A percentile compares a stretch with the other conserved stretches of the same genome.
Conservation (phyloP, 2,113 vertebrate genomes). For the Nannobrachium achirus region DNA sequence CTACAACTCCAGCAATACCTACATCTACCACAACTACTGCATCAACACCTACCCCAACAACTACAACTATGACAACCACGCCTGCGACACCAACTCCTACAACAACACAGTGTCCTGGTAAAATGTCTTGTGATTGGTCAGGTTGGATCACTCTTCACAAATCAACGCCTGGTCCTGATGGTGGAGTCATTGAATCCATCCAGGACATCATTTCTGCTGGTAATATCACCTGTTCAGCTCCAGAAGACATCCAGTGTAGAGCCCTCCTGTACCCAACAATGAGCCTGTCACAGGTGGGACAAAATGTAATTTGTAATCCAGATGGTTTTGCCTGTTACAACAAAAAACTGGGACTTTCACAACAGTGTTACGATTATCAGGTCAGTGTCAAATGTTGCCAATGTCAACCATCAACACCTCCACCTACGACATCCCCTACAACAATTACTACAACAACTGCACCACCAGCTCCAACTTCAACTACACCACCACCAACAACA, state of each 20-base stretch:
- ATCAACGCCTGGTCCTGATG: conserved; percentile 28
- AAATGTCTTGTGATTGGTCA: conserved; percentile 18
- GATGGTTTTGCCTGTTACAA: conserved; percentile 57
- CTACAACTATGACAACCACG: neutral
- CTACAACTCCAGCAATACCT: neutral
- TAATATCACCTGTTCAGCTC: neutral
- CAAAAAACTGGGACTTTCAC: conserved; percentile 39
- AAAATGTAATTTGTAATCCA: conserved; percentile 33
- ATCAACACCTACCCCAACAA: conserved; percentile 4
- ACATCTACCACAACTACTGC: neutral
- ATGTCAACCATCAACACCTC: neutral
- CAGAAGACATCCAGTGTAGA: conserved; percentile 28
- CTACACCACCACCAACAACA: neutral
- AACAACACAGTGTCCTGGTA: neutral
- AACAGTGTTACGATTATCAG: conserved; percentile 59
- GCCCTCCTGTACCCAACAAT: conserved; percentile 19
- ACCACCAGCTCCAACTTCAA: neutral
- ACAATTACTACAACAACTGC: neutral
- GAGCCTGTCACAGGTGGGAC: conserved; percentile 31
- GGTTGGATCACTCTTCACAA: conserved; percentile 25
- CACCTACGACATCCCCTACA: neutral
- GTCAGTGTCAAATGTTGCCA: conserved; percentile 31
- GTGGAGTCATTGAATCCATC: conserved; percentile 34
- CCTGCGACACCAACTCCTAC: neutral
- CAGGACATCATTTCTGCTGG: conserved; percentile 13